Percentiles rank a stretch among this genome's conserved stretches.
Conservation (phyloP, 1,140 invertebrate species). For the Colletes latitarsis region DNA sequence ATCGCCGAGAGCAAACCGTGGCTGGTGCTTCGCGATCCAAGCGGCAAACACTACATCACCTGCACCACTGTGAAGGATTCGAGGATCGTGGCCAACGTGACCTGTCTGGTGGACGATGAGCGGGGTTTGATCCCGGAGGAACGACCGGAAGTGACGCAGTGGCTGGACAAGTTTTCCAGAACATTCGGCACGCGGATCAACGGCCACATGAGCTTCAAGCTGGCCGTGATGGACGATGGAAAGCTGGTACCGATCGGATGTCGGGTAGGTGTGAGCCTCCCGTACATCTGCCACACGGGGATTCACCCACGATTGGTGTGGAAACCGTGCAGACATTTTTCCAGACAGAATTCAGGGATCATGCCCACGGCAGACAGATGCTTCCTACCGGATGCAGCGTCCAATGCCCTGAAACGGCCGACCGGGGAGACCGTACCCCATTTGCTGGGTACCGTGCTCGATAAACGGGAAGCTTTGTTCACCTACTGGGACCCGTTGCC, state of each 20-base stretch:
- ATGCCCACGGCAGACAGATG: slow-evolving; percentile 80
- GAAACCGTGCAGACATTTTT: slow-evolving; percentile 84
- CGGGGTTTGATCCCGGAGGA: slow-evolving; percentile 86
- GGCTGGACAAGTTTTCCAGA: slow-evolving; percentile 87
- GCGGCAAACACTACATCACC: slow-evolving; percentile 88
- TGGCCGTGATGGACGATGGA: slow-evolving; percentile 82
- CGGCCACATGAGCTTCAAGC: slow-evolving; percentile 88
- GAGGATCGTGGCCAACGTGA: slow-evolving; percentile 88
- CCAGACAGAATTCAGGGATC: slow-evolving; percentile 81
- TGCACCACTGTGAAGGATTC: slow-evolving; percentile 91
- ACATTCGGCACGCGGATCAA: slow-evolving; percentile 84
- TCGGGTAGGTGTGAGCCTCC: slow-evolving; percentile 87
- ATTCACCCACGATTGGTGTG: slow-evolving; percentile 85
- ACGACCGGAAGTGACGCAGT: slow-evolving; percentile 85
- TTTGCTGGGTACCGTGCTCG: slow-evolving; percentile 84
- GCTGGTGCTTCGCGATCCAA: slow-evolving; percentile 88
- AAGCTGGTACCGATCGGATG: slow-evolving; percentile 84
- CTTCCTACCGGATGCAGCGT: slow-evolving; percentile 81
- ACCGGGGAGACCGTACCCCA: slow-evolving; percentile 81
- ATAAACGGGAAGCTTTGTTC: slow-evolving; percentile 87
- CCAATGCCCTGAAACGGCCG: slow-evolving; percentile 79
- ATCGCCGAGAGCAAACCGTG: slow-evolving; percentile 88
- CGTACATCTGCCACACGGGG: slow-evolving; percentile 88
- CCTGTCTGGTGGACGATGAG: slow-evolving; percentile 86
- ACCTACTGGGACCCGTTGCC: slow-evolving; percentile 91